Percentiles rank a stretch among this genome's conserved stretches.
phyloP scores from a whole-genome alignment of 2,797 vertebrate species.

The Protosalanx chinensis region DNA sequence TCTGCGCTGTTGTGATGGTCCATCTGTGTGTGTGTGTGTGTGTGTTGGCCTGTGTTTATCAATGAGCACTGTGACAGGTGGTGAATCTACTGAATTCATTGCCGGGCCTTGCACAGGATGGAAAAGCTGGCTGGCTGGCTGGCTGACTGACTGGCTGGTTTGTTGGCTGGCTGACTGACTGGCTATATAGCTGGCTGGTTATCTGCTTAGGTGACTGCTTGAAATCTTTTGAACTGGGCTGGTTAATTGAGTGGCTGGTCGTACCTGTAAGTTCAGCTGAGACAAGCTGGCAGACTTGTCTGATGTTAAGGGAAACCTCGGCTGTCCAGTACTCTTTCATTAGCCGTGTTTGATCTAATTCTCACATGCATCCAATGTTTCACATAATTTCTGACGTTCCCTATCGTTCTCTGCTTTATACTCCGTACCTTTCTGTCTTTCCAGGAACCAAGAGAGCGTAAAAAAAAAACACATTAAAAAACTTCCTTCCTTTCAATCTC shows the following conservation, averaged over 20 bases:
- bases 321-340: neutral
- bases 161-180: neutral
- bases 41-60: constrained; percentile 14
- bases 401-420: no score
- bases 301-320: neutral
- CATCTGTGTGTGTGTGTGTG: constrained; percentile 5
- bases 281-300: neutral
- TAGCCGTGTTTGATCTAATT: no score
- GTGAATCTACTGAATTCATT: neutral
- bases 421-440: neutral
- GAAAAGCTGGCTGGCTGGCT: neutral
- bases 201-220: neutral
- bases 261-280: neutral
- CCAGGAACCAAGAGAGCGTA: neutral
- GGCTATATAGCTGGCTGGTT: neutral
- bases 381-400: no score
- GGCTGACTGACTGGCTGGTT: neutral
- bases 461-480: no score
- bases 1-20: constrained; percentile 13
- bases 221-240: no score
- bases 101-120: constrained; percentile 1
- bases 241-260: neutral
- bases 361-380: no score
- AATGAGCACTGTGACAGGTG: constrained; percentile 2
- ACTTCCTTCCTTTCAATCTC: no score